Base-by-base conservation (phyloP, 1,140 invertebrate species). In the Panulirus ornatus region DNA sequence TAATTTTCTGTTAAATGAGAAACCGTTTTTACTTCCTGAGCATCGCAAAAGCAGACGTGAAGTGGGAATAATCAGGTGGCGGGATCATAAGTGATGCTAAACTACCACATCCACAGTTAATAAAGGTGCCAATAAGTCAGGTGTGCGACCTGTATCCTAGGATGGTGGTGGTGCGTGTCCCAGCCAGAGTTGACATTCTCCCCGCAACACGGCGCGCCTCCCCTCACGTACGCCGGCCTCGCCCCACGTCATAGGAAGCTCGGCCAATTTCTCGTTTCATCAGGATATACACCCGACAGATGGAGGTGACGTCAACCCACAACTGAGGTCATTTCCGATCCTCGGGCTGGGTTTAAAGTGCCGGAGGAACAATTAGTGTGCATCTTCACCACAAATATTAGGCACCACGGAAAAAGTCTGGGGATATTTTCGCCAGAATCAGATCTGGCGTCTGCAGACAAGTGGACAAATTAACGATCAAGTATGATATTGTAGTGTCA, bases 401-500 rank as follows among this genome's bases (percentile, higher is more conserved):
- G 81, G 42, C 38, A 38, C 19, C 51, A 42, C 54, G 27, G 40
- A 36, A 71, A 84, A 84, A 84, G 38, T 30, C 44, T 51, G 1
- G 2, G 16, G 81, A 70, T 42, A 42, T 70, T 84, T 66, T 44
- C 22, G 58, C 14, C 36, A 22, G 63, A 47, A 84, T 84, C 81
- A 40, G 54, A 84, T 84, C 81, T 66, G 40, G 83, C 66, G 70
- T 19, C 70, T 75, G 70, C 83, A 54, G 83, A 75, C 83, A 51
- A 73, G 83, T 34, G 83, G 71, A 51, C 70, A 85, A 71, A 85
- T 85, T 42, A 85, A 85, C 66, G 63, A 73, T 6, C 40, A 85
- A n/a, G 70, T 71, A 51, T 36, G 63, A 34, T 85, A 85, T 71
- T 85, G 83, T 44, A 85, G 83, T 44, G 83, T 70, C 83, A 85